Conservation (phyloP, 2,113 vertebrate species). For the Microcebus ravelobensis region DNA sequence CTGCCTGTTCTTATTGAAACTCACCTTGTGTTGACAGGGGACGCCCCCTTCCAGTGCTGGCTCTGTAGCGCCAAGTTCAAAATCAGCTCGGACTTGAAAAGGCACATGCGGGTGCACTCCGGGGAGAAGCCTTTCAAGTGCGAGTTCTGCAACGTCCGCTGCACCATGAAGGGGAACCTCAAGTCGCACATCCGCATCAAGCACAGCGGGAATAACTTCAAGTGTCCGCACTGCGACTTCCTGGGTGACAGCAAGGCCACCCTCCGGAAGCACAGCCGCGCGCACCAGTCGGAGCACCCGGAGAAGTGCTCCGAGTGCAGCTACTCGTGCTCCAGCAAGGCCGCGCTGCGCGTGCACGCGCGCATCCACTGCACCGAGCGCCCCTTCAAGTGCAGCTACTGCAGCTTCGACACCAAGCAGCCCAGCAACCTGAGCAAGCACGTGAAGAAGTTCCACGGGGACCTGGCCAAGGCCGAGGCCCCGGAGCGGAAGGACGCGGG, state of each 20-base stretch:
- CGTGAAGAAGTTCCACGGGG: conserved; percentile 91
- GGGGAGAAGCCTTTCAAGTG: conserved; percentile 99
- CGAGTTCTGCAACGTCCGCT: conserved; percentile 96
- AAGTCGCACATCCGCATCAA: conserved; percentile 97
- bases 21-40: conserved; percentile 83
- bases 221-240: conserved; percentile 93
- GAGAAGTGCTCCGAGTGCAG: conserved; percentile 93
- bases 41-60: conserved; percentile 96
- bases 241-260: conserved; percentile 93
- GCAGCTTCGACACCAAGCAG: conserved; percentile 96
- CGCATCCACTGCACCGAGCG: conserved; percentile 94
- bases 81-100: conserved; percentile 98
- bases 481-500: conserved; percentile 15
- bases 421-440: conserved; percentile 97
- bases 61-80: conserved; percentile 98
- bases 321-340: conserved; percentile 96
- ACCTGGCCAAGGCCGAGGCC: conserved; percentile 81
- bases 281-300: conserved; percentile 91
- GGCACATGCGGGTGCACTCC: conserved; percentile 96
- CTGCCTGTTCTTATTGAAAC: conserved; percentile 78
- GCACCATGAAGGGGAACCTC: conserved; percentile 99
- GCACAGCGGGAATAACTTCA: conserved; percentile 90
- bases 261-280: conserved; percentile 92
- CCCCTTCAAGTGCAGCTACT: conserved; percentile 93
- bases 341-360: conserved; percentile 94